Evolutionary conservation across 2,113 vertebrate species (phyloP).

Genomic region (Sapayoa aenigma): DNA sequence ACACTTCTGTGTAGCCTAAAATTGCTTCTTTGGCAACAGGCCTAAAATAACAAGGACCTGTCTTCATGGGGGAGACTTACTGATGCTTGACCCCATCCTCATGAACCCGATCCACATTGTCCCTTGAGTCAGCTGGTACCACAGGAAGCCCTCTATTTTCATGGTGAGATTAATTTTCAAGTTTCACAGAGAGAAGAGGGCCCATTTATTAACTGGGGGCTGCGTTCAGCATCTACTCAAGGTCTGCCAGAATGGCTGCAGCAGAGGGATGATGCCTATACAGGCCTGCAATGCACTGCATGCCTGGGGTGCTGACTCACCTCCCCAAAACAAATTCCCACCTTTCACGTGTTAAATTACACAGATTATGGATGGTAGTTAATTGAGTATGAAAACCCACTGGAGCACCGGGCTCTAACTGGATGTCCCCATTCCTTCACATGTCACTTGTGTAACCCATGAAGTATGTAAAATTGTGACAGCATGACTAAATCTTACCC

Average conservation of each 20-base stretch:
- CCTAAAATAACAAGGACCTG: not conserved
- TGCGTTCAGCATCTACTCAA: not conserved
- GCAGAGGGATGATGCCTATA: not conserved
- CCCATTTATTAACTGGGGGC: not conserved
- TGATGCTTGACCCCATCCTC: not conserved
- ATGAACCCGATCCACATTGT: not conserved
- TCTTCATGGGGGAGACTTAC: not conserved
- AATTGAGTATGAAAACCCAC: no score
- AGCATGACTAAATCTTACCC: not conserved
- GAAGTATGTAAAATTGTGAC: not conserved
- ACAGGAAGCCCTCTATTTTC: not conserved
- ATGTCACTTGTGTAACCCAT: not conserved
- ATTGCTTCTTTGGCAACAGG: not conserved
- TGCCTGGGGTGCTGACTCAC: not conserved
- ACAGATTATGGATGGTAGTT: not conserved
- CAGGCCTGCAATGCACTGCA: rapidly evolving
- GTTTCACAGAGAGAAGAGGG: not conserved
- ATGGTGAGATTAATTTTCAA: not conserved
- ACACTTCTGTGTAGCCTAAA: not conserved
- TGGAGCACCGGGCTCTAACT: no score
- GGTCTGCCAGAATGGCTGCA: not conserved
- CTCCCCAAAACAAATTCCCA: not conserved
- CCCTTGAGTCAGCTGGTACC: not conserved
- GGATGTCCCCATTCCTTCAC: no score
- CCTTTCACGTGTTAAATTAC: not conserved